These are phyloP conservation scores for Clupea harengus DNA, from an alignment of 2,113 vertebrate species.

Conservation along the genomic window DNA sequence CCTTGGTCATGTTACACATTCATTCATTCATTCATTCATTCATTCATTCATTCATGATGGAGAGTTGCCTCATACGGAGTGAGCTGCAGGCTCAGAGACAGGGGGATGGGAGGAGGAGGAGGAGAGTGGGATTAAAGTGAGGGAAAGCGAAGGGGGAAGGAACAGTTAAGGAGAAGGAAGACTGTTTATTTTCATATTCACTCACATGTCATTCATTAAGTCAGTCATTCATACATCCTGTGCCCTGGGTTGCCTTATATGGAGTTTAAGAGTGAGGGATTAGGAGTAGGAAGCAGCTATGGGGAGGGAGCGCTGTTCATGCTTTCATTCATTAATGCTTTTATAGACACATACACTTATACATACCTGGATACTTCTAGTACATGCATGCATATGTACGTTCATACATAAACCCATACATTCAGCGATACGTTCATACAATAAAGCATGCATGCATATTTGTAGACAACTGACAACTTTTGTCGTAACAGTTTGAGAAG, in stretches of 20 bases:
- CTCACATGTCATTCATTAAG: not conserved
- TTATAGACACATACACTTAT: not conserved
- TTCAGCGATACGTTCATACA: not conserved
- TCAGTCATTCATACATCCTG: not conserved
- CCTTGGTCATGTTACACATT: too few relatives aligned
- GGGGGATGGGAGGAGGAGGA: not conserved
- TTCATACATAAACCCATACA: not conserved
- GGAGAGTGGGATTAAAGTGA: not conserved
- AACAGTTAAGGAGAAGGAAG: not conserved
- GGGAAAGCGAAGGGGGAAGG: too few relatives aligned
- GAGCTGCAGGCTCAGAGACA: not conserved
- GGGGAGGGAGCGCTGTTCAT: not conserved
- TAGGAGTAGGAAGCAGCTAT: not conserved
- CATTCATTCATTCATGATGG: too few relatives aligned
- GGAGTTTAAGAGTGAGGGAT: not conserved
- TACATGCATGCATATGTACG: not conserved
- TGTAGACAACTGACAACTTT: too few relatives aligned
- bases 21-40: too few relatives aligned
- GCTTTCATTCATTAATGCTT: not conserved
- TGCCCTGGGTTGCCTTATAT: not conserved
- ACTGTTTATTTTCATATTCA: not conserved
- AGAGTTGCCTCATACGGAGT: too few relatives aligned
- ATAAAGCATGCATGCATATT: not conserved
- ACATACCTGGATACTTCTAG: not conserved
- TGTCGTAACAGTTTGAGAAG: too few relatives aligned